Conservation (phyloP, 2,888 invertebrate genomes). For the Heliconius ismenius region DNA sequence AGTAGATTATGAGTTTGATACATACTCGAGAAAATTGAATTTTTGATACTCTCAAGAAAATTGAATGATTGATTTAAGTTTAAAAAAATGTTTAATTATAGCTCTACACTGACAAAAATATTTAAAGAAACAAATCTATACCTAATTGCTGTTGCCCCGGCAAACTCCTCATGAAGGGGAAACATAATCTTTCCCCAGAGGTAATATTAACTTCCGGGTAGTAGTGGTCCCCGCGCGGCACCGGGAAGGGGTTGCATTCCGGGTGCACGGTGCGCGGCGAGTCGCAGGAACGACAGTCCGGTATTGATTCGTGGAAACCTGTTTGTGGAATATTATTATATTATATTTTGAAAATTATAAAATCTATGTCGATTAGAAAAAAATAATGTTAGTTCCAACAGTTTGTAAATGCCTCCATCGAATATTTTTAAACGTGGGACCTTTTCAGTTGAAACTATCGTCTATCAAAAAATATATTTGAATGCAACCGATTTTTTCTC, state of each 20-base stretch:
- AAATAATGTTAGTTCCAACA: too few relatives aligned
- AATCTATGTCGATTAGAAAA: background rate
- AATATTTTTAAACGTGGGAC: too few relatives aligned
- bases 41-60: too few relatives aligned
- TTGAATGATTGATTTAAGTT: too few relatives aligned
- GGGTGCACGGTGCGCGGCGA: slow-evolving; percentile 93
- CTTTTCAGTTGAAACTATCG: too few relatives aligned
- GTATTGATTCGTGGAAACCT: slow-evolving; percentile 94
- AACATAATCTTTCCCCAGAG: slow-evolving; percentile 92
- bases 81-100: too few relatives aligned
- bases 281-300: slow-evolving; percentile 94
- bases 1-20: too few relatives aligned
- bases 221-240: slow-evolving; percentile 93
- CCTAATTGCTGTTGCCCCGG: slow-evolving; percentile 94
- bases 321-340: slow-evolving; percentile 1
- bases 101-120: background rate
- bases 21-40: too few relatives aligned
- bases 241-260: slow-evolving; percentile 95
- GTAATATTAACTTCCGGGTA: slow-evolving; percentile 93
- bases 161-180: slow-evolving; percentile 96
- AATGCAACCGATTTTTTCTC: too few relatives aligned
- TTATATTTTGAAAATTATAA: background rate
- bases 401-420: too few relatives aligned
- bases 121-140: slow-evolving; percentile 48
- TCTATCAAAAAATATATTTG: too few relatives aligned